Percentiles rank a stretch among this genome's conserved stretches.
phyloP scores from a whole-genome alignment of 2,797 vertebrate species.

The Vespertilio murinus region DNA sequence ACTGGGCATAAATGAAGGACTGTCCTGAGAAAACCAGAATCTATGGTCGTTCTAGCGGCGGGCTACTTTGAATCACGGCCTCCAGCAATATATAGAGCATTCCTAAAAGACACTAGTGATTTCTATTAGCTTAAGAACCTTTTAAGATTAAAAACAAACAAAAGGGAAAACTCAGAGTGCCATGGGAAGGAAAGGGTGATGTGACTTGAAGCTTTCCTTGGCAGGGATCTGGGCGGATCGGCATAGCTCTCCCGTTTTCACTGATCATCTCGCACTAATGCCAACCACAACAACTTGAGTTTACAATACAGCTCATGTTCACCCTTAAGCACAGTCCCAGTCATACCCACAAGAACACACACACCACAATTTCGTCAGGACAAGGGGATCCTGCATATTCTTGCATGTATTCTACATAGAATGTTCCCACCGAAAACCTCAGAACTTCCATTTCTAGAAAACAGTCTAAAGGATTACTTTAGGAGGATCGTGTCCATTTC shows the following conservation, averaged over 20 bases:
- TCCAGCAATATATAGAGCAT: neutral
- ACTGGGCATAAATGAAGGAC: neutral
- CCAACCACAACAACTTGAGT: conserved; percentile 51
- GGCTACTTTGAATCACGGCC: neutral
- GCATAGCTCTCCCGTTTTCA: conserved; percentile 30
- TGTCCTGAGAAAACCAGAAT: neutral
- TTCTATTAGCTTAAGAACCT: neutral
- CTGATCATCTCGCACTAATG: neutral
- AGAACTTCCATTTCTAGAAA: neutral
- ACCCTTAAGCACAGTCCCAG: neutral
- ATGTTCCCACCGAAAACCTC: neutral
- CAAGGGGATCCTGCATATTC: neutral
- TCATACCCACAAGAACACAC: neutral
- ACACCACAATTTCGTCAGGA: neutral
- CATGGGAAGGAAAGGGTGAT: conserved; percentile 31
- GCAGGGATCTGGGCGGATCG: conserved; percentile 32
- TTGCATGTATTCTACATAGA: neutral
- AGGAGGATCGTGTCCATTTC: neutral
- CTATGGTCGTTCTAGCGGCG: neutral
- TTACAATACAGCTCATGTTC: neutral
- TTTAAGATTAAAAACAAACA: conserved; percentile 45
- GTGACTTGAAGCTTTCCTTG: conserved; percentile 57
- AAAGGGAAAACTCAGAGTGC: conserved; percentile 13
- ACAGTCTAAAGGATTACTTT: neutral
- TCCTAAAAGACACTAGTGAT: neutral